These are phyloP conservation scores for Meandrusa payeni DNA, from an alignment of 2,888 invertebrate genomes.

Conservation along the genomic window DNA sequence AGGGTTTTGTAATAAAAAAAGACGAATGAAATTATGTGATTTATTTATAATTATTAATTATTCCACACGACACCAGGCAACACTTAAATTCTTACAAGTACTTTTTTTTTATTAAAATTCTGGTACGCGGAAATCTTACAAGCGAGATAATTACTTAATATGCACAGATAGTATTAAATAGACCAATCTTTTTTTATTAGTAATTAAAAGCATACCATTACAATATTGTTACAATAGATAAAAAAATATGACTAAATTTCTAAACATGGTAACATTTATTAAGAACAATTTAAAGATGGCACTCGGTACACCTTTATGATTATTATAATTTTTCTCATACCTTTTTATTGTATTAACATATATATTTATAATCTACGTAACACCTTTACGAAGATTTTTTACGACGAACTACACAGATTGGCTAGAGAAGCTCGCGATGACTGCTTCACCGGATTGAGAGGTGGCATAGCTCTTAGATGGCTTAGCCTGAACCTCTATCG, in stretches of 20 bases:
- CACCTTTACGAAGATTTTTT: no score
- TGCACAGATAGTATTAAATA: slow-evolving; percentile 18
- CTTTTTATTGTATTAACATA: no score
- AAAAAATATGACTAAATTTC: slow-evolving; percentile 12
- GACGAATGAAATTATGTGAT: slow-evolving; percentile 11
- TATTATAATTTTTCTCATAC: slow-evolving; percentile 17
- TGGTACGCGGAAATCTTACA: slow-evolving; percentile 20
- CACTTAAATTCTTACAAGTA: slow-evolving; percentile 19
- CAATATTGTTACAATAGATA: slow-evolving; percentile 20
- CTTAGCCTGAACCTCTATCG: no score
- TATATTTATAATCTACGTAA: no score
- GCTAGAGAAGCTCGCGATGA: no score
- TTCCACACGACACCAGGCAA: slow-evolving; percentile 14
- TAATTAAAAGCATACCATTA: slow-evolving; percentile 20
- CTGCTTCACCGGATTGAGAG: no score
- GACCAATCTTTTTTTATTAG: slow-evolving; percentile 14
- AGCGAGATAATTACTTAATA: slow-evolving; percentile 16
- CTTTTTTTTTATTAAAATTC: slow-evolving; percentile 16
- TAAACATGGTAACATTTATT: slow-evolving; percentile 24
- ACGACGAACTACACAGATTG: no score
- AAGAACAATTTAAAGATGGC: slow-evolving; percentile 21
- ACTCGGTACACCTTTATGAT: slow-evolving; percentile 15
- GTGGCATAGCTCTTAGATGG: no score
- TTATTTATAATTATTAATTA: slow-evolving; percentile 22
- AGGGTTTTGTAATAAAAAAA: slow-evolving; percentile 1